Percentiles rank a stretch among this genome's conserved stretches.
phyloP scores from a whole-genome alignment of 2,113 vertebrate genomes.

The Pyxicephalus adspersus region DNA sequence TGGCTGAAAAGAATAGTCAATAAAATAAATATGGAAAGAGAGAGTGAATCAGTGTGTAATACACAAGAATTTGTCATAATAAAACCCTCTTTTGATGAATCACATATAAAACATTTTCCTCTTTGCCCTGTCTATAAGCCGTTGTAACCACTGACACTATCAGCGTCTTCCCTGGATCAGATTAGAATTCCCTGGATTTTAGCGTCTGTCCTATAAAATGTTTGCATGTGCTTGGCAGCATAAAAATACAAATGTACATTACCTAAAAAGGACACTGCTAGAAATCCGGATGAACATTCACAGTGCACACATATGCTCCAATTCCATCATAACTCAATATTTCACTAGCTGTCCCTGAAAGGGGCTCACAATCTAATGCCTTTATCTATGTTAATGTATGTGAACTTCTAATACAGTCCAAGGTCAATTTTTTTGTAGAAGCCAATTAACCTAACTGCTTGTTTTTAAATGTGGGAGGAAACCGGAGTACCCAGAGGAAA shows the following conservation, averaged over 20 bases:
- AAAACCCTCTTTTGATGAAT: slow-evolving; percentile 6
- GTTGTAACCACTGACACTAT: slow-evolving; percentile 5
- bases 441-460: too few relatives aligned
- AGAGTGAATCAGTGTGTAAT: not conserved
- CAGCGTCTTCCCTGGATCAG: slow-evolving; percentile 27
- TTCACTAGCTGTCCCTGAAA: too few relatives aligned
- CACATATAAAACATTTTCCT: not conserved
- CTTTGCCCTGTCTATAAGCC: not conserved
- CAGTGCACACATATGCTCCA: slow-evolving; percentile 21
- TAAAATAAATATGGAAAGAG: too few relatives aligned
- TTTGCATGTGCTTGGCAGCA: slow-evolving; percentile 40
- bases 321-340: slow-evolving; percentile 1
- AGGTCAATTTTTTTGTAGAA: too few relatives aligned
- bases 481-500: too few relatives aligned
- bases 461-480: too few relatives aligned
- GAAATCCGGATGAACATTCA: slow-evolving; percentile 2
- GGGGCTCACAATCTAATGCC: too few relatives aligned
- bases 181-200: slow-evolving; percentile 48
- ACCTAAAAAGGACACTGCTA: slow-evolving; percentile 38
- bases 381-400: too few relatives aligned
- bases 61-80: not conserved
- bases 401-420: too few relatives aligned
- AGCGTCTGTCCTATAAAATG: slow-evolving; percentile 44
- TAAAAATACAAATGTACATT: slow-evolving; percentile 41
- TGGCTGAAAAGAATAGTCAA: too few relatives aligned